Conservation (phyloP, 2,113 vertebrate species). For the Apaloderma vittatum region DNA sequence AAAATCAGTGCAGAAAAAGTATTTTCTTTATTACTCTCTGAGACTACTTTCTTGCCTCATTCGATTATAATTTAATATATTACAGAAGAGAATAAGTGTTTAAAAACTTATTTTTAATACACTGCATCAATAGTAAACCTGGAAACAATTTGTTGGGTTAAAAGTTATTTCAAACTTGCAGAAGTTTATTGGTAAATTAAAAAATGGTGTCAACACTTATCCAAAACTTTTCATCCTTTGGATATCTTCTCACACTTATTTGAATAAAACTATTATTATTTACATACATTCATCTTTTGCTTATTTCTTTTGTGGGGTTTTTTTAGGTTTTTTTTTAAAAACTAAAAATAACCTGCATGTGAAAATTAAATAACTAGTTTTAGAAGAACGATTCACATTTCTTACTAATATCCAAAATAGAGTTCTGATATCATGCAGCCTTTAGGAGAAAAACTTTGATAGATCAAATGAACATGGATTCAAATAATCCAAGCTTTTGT, state of each 20-base stretch:
- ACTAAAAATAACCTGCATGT: neutral
- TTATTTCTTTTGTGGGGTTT: neutral
- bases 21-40: neutral
- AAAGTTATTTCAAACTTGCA: neutral
- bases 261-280: neutral
- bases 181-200: neutral
- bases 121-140: neutral
- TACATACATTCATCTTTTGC: neutral
- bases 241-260: fast-evolving
- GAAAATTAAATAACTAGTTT: neutral
- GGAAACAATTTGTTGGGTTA: neutral
- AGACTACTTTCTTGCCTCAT: neutral
- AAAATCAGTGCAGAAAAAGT: neutral
- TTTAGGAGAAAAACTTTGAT: neutral
- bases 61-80: neutral
- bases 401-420: neutral
- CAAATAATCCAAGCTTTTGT: neutral
- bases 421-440: neutral
- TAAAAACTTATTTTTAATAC: neutral
- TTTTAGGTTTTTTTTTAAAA: neutral
- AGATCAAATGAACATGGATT: neutral
- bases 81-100: neutral
- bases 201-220: neutral
- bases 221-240: neutral
- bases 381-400: neutral